Conservation (phyloP, 2,113 vertebrate species). For the Poeciliopsis retropinna region DNA sequence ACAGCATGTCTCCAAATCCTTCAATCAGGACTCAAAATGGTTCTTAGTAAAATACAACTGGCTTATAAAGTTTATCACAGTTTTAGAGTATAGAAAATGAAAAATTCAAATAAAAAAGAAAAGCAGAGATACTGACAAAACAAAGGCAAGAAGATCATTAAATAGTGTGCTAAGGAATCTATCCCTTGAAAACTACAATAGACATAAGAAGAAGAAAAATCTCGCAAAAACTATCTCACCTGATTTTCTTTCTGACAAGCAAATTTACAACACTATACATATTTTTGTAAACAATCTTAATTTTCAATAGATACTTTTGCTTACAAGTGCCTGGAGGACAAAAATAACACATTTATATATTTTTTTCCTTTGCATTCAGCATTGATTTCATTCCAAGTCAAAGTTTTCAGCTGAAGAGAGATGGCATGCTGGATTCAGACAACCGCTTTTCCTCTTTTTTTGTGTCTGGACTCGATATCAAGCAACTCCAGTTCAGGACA, state of each 20-base stretch:
- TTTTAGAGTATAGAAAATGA: conserved; percentile 94
- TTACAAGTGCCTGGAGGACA: conserved; percentile 93
- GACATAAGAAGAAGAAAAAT: conserved; percentile 76
- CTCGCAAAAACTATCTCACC: conserved; percentile 67
- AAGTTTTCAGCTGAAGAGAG: conserved; percentile 69
- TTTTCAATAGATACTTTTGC: conserved; percentile 82
- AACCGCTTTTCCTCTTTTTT: conserved; percentile 27
- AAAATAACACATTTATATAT: conserved; percentile 69
- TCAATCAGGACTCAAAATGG: conserved; percentile 87
- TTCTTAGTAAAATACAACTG: conserved; percentile 97
- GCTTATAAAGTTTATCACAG: conserved; percentile 97
- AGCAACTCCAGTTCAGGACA: conserved; percentile 18
- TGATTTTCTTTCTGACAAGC: conserved; percentile 66
- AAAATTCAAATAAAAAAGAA: conserved; percentile 86
- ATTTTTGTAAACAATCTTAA: conserved; percentile 90
- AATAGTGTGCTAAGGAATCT: conserved; percentile 81
- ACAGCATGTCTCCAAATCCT: conserved; percentile 86
- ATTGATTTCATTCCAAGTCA: conserved; percentile 28
- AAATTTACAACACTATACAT: conserved; percentile 95
- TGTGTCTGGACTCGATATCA: background rate
- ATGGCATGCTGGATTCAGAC: conserved; percentile 67
- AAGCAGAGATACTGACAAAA: conserved; percentile 84
- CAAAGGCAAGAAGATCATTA: conserved; percentile 88
- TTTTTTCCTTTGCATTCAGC: conserved; percentile 49
- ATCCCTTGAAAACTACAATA: conserved; percentile 67